Base-by-base conservation (phyloP, 2,113 vertebrate species). In the Pseudonaja textilis region DNA sequence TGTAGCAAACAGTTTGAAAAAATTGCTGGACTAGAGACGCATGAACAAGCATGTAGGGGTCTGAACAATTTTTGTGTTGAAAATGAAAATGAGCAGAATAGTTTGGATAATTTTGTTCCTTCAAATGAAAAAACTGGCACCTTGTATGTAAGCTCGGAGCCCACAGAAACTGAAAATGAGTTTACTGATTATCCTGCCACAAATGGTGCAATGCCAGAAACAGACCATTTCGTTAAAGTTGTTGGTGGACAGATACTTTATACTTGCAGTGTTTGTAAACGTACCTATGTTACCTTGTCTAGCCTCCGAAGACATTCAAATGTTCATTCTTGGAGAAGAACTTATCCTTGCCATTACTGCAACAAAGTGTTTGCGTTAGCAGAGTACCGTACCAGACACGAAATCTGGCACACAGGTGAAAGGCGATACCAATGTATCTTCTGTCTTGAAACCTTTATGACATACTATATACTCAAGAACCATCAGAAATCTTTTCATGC, bases 351-450 rank as follows among this genome's bases (percentile, higher is more conserved):
- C 91, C 99, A 99, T 96, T 99, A 99, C 93, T 99, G 99, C 97
- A 99, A 98, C 97, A 99, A 99, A 96, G 99, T 99, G 0, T 99
- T 99, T n/a, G 99, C 99, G 0, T 95, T 99, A 95, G 99, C 99
- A 0, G 99, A 99, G 95, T 99, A 99, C 94, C 98, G 99, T 64
- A 99, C 99, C 56, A 99, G 99, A 22, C 99, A 99, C 10, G 99
- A 99, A 96, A 98, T 99, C 93, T 99, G 99, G 99, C 99, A 99
- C 95, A 99, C 99, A 0, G 99, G 99, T 12, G 99, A 99, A 92
- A 98, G 99, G 11, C 98, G 99, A 0, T 99, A 99, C 93, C 99
- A 99, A 96, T 99, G 99, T 95, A 99, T 99, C 94, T 99, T 99
- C 96, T 99, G 99, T 93, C 97, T 99, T 39, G 99, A 99, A 96